A percentile compares a stretch with the other conserved stretches of the same genome.
Conservation (phyloP, 2,113 vertebrate species). For the Psittacula cyanocephala region DNA sequence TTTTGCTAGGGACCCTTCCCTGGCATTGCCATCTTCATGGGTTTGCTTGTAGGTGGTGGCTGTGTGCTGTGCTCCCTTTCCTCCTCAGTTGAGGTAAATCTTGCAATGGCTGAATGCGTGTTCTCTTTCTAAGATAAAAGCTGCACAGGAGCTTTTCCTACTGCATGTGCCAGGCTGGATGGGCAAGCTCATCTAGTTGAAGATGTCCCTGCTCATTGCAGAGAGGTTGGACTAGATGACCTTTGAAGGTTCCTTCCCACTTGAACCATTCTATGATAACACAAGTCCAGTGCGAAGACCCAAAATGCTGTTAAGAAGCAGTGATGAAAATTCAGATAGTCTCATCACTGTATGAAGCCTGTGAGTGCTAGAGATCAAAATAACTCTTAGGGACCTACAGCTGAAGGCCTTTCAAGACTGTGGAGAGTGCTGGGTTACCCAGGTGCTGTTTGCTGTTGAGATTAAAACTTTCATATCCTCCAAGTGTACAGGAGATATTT, state of each 20-base stretch:
- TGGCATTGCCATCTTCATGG: fast-evolving
- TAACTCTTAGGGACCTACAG: background rate
- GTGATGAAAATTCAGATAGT: background rate
- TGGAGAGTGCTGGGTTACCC: background rate
- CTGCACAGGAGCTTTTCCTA: background rate
- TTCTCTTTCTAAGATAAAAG: background rate
- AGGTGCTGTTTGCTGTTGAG: background rate
- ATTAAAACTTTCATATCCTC: background rate
- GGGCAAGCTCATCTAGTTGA: background rate
- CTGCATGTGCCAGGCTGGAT: fast-evolving
- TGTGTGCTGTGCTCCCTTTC: background rate
- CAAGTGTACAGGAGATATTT: background rate
- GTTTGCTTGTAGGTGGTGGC: too few relatives aligned
- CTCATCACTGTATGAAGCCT: background rate
- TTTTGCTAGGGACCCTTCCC: background rate
- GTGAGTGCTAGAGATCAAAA: background rate
- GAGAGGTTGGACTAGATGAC: background rate
- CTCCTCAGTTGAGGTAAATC: fast-evolving
- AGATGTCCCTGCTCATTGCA: background rate
- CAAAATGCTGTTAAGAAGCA: background rate
- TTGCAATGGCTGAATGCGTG: background rate
- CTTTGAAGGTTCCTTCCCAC: background rate
- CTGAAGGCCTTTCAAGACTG: background rate
- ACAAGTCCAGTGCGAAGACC: background rate
- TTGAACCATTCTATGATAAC: background rate